These are phyloP conservation scores for Coelinius sp. DNA, from an alignment of 2,888 invertebrate genomes.

Conservation along the genomic window DNA sequence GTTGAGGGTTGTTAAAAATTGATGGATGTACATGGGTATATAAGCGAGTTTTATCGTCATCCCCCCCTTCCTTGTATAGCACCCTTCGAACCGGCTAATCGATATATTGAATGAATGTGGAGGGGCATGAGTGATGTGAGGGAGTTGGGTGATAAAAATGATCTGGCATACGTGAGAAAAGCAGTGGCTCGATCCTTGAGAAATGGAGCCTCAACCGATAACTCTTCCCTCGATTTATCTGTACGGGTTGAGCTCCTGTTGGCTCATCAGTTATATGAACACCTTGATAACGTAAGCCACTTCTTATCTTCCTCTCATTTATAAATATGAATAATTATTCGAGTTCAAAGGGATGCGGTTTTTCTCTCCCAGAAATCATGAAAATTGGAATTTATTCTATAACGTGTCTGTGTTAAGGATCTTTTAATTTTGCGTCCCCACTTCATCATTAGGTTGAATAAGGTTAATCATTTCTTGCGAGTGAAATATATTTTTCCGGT, in stretches of 20 bases:
- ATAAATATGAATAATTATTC: background rate
- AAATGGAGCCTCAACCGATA: constrained; percentile 43
- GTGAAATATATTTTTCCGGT: background rate
- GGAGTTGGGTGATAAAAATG: constrained; percentile 47
- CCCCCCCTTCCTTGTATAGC: constrained; percentile 9
- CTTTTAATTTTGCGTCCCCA: too few relatives aligned
- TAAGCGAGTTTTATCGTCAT: constrained; percentile 44
- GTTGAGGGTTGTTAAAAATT: constrained; percentile 40
- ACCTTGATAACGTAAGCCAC: background rate
- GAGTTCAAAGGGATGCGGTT: background rate
- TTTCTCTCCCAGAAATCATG: too few relatives aligned
- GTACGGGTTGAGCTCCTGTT: background rate
- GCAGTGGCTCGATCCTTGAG: constrained; percentile 43
- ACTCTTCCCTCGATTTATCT: constrained; percentile 32
- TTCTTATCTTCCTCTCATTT: background rate
- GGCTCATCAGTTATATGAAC: constrained; percentile 2
- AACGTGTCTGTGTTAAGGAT: too few relatives aligned
- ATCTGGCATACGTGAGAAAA: constrained; percentile 43
- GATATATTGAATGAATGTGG: constrained; percentile 41
- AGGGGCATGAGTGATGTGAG: constrained; percentile 4
- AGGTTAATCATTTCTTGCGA: too few relatives aligned
- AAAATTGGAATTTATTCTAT: too few relatives aligned
- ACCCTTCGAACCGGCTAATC: constrained; percentile 46
- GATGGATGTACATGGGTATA: constrained; percentile 44
- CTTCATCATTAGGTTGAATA: too few relatives aligned